phyloP scores from a whole-genome alignment of 2,888 invertebrate species.

The Trisateles emortualis region DNA sequence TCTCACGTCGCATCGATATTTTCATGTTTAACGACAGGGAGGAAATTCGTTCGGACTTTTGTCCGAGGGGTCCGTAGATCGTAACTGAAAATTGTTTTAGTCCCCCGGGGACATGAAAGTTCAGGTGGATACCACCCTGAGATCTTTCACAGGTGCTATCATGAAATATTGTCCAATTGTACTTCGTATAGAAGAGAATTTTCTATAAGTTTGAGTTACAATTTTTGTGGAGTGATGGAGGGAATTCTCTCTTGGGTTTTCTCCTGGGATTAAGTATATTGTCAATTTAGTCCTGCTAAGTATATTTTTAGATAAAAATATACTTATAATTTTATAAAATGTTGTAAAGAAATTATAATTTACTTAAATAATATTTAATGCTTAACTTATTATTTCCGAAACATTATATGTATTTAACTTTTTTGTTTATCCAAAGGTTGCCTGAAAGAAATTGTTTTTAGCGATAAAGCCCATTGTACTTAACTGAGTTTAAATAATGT shows the following conservation, averaged over 20 bases:
- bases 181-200: slow-evolving; percentile 65
- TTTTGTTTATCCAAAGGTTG: too few relatives aligned
- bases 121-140: slow-evolving; percentile 60
- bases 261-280: background rate
- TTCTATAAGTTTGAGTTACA: slow-evolving; percentile 41
- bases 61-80: slow-evolving; percentile 56
- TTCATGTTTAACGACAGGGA: slow-evolving; percentile 69
- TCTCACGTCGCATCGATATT: slow-evolving; percentile 76
- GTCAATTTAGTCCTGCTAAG: background rate
- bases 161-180: slow-evolving; percentile 73
- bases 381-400: too few relatives aligned
- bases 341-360: background rate
- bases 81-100: slow-evolving; percentile 79
- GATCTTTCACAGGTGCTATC: slow-evolving; percentile 73
- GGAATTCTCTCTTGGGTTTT: background rate
- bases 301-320: background rate
- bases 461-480: too few relatives aligned
- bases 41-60: slow-evolving; percentile 67
- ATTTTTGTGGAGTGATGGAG: slow-evolving; percentile 12
- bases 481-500: too few relatives aligned
- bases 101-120: slow-evolving; percentile 63
- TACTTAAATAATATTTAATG: background rate
- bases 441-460: too few relatives aligned
- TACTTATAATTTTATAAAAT: background rate
- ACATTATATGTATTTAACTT: too few relatives aligned